Conservation (phyloP, 1,140 invertebrate species). For the Frieseomelitta varia region DNA sequence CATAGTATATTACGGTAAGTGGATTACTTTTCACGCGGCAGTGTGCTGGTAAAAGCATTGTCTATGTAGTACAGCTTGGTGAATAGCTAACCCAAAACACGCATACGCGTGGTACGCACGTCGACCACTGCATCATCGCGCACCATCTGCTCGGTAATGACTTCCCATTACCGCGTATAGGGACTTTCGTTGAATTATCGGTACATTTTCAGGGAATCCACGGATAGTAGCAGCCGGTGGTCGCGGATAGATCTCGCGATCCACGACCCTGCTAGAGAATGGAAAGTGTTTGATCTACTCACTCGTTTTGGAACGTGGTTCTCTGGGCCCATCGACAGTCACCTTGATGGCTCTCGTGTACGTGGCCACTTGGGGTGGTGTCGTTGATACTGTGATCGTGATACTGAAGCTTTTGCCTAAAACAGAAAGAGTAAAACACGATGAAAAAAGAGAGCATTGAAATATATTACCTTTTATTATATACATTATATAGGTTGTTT, state of each 20-base stretch:
- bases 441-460: neutral
- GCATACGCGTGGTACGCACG: constrained; percentile 73
- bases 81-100: constrained; percentile 74
- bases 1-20: constrained; percentile 62
- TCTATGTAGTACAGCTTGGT: constrained; percentile 48
- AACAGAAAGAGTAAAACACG: constrained; percentile 71
- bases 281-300: constrained; percentile 84
- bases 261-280: neutral
- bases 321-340: constrained; percentile 98
- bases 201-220: constrained; percentile 74
- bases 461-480: no score
- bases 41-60: constrained; percentile 62
- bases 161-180: constrained; percentile 78
- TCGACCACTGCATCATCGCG: constrained; percentile 80
- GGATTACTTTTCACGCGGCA: constrained; percentile 61
- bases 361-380: constrained; percentile 96
- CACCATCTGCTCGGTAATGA: constrained; percentile 82
- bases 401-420: constrained; percentile 98
- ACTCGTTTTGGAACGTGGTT: constrained; percentile 98
- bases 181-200: constrained; percentile 81
- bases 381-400: constrained; percentile 95
- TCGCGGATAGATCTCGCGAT: constrained; percentile 54
- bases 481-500: no score
- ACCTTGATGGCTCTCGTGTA: constrained; percentile 99
- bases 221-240: constrained; percentile 53